phyloP scores from a whole-genome alignment of 1,140 invertebrate genomes.

The Eciton burchellii region DNA sequence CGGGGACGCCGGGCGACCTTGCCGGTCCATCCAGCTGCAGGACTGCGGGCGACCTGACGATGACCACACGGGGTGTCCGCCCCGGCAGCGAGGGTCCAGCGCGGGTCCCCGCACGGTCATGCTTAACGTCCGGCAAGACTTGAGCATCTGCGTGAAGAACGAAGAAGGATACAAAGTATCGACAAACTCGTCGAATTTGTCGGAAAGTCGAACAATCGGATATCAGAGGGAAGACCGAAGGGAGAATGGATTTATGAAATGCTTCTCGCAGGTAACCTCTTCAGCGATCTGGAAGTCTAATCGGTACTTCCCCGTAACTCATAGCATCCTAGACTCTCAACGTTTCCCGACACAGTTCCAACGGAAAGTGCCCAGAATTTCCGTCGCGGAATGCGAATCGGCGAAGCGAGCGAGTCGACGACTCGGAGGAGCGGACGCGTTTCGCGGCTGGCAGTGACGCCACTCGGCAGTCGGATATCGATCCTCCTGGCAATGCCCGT shows the following conservation, averaged over 20 bases:
- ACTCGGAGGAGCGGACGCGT: conserved; percentile 62
- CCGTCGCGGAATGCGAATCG: too few species aligned
- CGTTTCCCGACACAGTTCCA: too few species aligned
- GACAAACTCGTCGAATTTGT: not conserved
- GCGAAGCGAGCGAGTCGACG: conserved; percentile 41
- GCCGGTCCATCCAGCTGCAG: conserved; percentile 96
- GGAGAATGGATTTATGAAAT: too few species aligned
- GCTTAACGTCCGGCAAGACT: conserved; percentile 93
- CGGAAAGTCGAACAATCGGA: not conserved
- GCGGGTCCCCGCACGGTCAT: conserved; percentile 93
- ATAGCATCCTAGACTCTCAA: too few species aligned
- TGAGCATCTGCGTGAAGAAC: conserved; percentile 90
- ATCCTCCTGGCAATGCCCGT: conserved; percentile 78
- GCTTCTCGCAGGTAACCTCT: too few species aligned
- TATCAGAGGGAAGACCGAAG: not conserved
- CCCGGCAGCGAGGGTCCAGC: conserved; percentile 84
- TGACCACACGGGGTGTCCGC: conserved; percentile 85
- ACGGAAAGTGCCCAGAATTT: too few species aligned
- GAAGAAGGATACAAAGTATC: not conserved
- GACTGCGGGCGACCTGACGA: conserved; percentile 89
- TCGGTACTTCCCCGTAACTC: too few species aligned
- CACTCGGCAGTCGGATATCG: conserved; percentile 79
- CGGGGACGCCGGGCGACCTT: conserved; percentile 94
- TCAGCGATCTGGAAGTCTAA: too few species aligned
- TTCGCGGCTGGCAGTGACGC: conserved; percentile 54